These are phyloP conservation scores for Heteronetta atricapilla DNA, from an alignment of 2,113 vertebrate species.

Conservation along the genomic window DNA sequence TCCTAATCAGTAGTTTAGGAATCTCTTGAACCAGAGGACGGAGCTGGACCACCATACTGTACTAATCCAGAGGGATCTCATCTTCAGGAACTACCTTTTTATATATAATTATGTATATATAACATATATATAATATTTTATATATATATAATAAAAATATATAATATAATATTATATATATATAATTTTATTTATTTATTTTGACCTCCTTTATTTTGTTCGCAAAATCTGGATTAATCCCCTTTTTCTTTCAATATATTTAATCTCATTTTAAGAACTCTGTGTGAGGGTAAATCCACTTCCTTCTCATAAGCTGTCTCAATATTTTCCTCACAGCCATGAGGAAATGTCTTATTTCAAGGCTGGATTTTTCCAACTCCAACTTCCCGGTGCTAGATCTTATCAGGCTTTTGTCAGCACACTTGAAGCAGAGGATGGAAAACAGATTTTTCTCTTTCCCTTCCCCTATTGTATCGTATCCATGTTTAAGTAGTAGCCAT, in stretches of 20 bases:
- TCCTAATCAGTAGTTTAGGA: not conserved
- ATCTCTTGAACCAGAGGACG: not conserved
- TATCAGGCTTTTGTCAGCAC: constrained; percentile 6
- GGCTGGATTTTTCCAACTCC: constrained; percentile 27
- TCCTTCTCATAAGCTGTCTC: not conserved
- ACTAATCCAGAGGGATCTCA: not conserved
- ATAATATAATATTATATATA: too few relatives aligned
- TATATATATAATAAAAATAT: too few relatives aligned
- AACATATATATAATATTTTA: too few relatives aligned
- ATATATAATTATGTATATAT: too few relatives aligned
- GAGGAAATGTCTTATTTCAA: constrained; percentile 52
- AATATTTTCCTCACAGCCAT: constrained; percentile 35
- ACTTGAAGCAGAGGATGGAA: constrained; percentile 7
- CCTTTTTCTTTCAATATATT: not conserved
- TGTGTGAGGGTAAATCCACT: not conserved
- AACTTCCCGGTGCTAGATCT: not conserved
- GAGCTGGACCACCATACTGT: not conserved
- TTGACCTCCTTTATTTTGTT: not conserved
- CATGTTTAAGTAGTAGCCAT: constrained; percentile 1
- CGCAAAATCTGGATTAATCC: not conserved
- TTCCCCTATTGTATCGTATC: not conserved
- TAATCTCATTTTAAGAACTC: not conserved
- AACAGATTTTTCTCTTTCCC: constrained; percentile 14
- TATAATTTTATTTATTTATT: not conserved
- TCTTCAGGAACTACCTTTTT: not conserved